These are phyloP conservation scores for Montifringilla adamsi DNA, from an alignment of 2,113 vertebrate species.

Conservation along the genomic window DNA sequence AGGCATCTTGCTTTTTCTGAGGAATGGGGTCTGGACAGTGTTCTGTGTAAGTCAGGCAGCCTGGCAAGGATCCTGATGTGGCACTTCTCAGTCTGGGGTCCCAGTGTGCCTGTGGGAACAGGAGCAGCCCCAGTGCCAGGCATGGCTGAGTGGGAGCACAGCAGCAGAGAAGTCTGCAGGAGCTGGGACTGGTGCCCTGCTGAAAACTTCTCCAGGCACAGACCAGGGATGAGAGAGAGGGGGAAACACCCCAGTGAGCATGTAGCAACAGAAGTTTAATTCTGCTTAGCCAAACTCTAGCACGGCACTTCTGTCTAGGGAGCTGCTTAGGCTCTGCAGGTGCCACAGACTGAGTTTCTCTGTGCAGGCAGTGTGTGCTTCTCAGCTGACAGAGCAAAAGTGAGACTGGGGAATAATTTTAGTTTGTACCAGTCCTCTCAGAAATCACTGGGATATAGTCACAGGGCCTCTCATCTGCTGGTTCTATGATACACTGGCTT, in stretches of 20 bases:
- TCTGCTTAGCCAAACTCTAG: neutral
- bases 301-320: neutral
- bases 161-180: neutral
- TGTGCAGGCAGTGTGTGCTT: accelerated
- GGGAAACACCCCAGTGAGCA: neutral
- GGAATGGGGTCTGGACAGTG: neutral
- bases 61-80: neutral
- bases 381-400: neutral
- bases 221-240: neutral
- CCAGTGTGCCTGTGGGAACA: neutral
- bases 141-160: neutral
- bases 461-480: neutral
- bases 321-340: neutral
- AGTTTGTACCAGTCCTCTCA: neutral
- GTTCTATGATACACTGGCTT: neutral
- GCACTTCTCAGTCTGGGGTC: neutral
- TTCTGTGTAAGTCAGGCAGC: neutral
- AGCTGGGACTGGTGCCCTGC: neutral
- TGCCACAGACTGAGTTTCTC: neutral
- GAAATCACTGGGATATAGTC: neutral
- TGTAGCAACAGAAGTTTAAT: neutral
- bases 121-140: neutral
- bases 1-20: neutral
- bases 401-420: neutral
- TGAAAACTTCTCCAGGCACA: neutral